Evolutionary conservation across 2,113 vertebrate genomes (phyloP).

Genomic region (Larimichthys crocea): DNA sequence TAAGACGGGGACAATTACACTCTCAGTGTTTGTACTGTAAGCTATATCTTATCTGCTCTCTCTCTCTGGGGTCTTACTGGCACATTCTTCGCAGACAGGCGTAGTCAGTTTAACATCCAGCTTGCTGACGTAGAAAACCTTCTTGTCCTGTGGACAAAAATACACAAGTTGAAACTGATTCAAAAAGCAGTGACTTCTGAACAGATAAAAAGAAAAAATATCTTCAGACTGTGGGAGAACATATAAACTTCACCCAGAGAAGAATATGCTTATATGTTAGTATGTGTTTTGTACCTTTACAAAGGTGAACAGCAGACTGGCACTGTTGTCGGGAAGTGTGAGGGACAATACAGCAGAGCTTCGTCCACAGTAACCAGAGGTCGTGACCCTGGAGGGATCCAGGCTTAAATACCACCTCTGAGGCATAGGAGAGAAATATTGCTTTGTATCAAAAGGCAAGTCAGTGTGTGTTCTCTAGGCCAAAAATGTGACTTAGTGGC

Average conservation of each 20-base stretch:
- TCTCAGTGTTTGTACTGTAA: neutral
- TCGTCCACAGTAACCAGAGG: constrained; percentile 82
- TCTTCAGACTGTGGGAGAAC: neutral
- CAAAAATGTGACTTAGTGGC: neutral
- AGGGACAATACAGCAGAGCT: constrained; percentile 80
- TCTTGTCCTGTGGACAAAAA: constrained; percentile 78
- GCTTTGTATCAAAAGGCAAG: neutral
- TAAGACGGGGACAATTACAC: neutral
- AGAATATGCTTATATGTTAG: neutral
- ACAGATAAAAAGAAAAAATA: neutral
- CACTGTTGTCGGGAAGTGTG: constrained; percentile 74
- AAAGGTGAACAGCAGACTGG: constrained; percentile 87
- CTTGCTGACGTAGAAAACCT: constrained; percentile 79
- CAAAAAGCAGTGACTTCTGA: neutral
- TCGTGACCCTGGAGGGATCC: constrained; percentile 77
- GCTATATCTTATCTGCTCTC: neutral
- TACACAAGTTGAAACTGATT: neutral
- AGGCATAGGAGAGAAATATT: constrained; percentile 48
- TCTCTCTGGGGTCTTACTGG: constrained; percentile 64
- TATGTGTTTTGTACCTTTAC: constrained; percentile 82
- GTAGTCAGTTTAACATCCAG: constrained; percentile 72
- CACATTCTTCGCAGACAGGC: constrained; percentile 71
- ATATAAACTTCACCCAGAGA: neutral
- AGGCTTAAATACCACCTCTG: constrained; percentile 83
- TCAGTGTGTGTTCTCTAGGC: neutral